Conservation (phyloP, 1,140 invertebrate genomes). For the Fopius arisanus region DNA sequence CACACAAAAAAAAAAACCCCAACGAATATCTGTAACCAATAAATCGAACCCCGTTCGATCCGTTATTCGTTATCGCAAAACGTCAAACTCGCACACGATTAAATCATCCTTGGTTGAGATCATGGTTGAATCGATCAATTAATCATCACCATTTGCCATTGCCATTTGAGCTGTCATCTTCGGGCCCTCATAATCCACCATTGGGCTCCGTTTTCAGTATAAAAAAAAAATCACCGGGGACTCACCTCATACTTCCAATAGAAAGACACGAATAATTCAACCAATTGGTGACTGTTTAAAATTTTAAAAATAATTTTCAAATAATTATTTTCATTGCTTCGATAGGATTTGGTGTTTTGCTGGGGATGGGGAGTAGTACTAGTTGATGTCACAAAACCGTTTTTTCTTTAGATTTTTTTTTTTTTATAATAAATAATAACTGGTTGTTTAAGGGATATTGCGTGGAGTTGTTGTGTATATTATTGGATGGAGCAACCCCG, state of each 20-base stretch:
- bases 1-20: neutral
- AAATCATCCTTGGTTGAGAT: neutral
- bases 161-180: neutral
- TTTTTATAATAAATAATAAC: neutral
- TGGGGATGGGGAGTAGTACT: too few species aligned
- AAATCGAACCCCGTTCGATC: neutral
- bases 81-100: neutral
- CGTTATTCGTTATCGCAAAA: neutral
- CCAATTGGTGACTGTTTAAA: too few species aligned
- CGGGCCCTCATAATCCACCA: neutral
- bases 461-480: neutral
- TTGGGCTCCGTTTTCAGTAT: too few species aligned
- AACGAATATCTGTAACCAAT: neutral
- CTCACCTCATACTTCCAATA: too few species aligned
- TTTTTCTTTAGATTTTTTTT: too few species aligned
- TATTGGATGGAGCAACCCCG: constrained; percentile 43
- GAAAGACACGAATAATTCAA: too few species aligned
- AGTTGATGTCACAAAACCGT: too few species aligned
- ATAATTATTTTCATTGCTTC: too few species aligned
- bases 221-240: too few species aligned
- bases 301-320: too few species aligned
- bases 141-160: neutral
- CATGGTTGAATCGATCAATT: neutral
- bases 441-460: too few species aligned
- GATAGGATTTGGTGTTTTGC: too few species aligned